These are phyloP conservation scores for Tubulanus polymorphus DNA, from an alignment of 2,888 invertebrate genomes.

Conservation along the genomic window DNA sequence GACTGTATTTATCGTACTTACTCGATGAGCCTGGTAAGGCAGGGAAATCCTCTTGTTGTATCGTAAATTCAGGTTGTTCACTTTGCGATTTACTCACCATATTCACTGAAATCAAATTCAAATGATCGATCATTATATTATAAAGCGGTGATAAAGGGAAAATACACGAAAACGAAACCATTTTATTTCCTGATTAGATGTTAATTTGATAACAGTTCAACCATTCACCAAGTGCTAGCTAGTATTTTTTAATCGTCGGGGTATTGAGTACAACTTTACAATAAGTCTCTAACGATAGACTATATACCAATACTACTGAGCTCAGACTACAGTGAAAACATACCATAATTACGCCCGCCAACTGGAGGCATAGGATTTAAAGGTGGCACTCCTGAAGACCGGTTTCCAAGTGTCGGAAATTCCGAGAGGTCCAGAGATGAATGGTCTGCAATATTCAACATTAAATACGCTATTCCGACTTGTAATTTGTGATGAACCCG, in stretches of 20 bases:
- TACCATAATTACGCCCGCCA: constrained; percentile 47
- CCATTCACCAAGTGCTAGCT: no score
- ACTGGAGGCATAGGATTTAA: constrained; percentile 43
- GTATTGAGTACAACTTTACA: no score
- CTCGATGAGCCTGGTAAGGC: constrained; percentile 79
- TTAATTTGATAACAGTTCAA: no score
- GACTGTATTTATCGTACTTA: no score
- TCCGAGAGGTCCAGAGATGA: constrained; percentile 47
- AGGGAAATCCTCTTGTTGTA: constrained; percentile 99
- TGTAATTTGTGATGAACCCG: no score
- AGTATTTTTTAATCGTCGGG: no score
- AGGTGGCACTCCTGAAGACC: constrained; percentile 33
- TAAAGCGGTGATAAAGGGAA: no score
- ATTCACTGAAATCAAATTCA: constrained; percentile 29
- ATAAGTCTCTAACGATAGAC: no score
- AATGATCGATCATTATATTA: no score
- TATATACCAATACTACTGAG: no score
- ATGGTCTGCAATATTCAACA: constrained; percentile 18
- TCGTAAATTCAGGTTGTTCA: constrained; percentile 60
- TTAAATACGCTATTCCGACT: not conserved
- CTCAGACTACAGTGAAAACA: constrained; percentile 13
- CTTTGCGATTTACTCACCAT: constrained; percentile 50
- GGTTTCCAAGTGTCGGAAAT: constrained; percentile 46
- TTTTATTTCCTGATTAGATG: no score
- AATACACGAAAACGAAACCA: no score